Conservation (phyloP, 2,888 invertebrate genomes). For the Adelphocoris suturalis region DNA sequence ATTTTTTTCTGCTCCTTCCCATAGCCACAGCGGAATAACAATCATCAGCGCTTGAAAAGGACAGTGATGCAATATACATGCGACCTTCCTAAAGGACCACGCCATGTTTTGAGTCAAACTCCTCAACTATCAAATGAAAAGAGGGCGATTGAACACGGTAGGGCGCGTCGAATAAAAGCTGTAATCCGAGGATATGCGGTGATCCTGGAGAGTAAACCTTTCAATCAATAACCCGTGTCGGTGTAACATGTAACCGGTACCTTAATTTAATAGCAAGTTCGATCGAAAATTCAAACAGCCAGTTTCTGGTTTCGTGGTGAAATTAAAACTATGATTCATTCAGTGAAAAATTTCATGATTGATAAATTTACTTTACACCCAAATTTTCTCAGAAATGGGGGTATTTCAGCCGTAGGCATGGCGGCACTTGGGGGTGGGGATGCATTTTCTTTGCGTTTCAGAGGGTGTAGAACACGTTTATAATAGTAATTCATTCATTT, state of each 20-base stretch:
- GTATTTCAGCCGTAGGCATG: too few relatives aligned
- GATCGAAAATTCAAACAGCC: too few relatives aligned
- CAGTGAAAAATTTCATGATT: too few relatives aligned
- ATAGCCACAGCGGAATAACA: conserved; percentile 21
- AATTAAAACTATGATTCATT: too few relatives aligned
- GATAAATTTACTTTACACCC: too few relatives aligned
- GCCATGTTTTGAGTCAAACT: conserved; percentile 15
- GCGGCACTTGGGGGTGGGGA: too few relatives aligned
- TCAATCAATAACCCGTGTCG: conserved; percentile 15
- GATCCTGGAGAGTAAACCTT: not conserved
- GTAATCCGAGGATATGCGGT: conserved; percentile 3
- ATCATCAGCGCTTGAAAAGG: conserved; percentile 8
- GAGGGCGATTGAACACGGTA: not conserved
- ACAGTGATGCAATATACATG: conserved; percentile 27
- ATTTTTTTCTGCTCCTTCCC: conserved; percentile 10
- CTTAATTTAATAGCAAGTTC: not conserved
- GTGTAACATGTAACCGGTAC: too few relatives aligned
- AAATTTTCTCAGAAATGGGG: too few relatives aligned
- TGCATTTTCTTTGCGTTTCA: too few relatives aligned
- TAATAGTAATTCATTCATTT: too few relatives aligned
- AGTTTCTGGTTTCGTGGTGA: too few relatives aligned
- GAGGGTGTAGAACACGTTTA: too few relatives aligned
- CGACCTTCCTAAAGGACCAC: conserved; percentile 41
- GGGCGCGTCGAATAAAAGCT: conserved; percentile 28
- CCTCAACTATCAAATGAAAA: conserved; percentile 18